phyloP scores from a whole-genome alignment of 2,113 vertebrate genomes.

The Nothoprocta pentlandii region DNA sequence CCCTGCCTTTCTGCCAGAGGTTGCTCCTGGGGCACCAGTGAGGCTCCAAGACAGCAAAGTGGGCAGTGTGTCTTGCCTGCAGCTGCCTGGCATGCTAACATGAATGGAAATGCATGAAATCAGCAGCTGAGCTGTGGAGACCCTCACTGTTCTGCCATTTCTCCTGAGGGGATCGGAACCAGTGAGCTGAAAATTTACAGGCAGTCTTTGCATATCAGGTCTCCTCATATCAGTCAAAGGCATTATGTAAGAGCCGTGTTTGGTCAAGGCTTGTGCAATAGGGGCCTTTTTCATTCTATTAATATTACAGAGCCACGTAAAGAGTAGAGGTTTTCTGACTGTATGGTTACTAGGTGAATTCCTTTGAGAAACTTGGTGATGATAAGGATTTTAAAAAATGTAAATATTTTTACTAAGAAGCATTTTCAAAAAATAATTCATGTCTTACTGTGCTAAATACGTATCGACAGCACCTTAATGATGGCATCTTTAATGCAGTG shows the following conservation, averaged over 20 bases:
- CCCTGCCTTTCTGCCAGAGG: too few relatives aligned
- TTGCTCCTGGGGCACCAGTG: too few relatives aligned
- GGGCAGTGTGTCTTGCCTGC: too few relatives aligned
- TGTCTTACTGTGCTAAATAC: neutral
- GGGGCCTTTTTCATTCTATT: accelerated
- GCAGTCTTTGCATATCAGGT: neutral
- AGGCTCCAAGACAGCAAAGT: too few relatives aligned
- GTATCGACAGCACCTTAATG: neutral
- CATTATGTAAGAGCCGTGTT: neutral
- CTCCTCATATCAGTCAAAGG: neutral
- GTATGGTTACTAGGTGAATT: neutral
- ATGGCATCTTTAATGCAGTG: neutral
- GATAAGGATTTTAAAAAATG: neutral
- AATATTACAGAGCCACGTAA: accelerated
- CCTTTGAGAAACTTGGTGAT: neutral
- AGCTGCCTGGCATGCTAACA: too few relatives aligned
- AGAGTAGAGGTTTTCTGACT: neutral
- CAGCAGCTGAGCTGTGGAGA: neutral
- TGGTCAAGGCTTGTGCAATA: neutral
- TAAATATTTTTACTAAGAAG: neutral
- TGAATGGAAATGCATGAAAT: too few relatives aligned
- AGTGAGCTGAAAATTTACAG: neutral
- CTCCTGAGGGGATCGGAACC: neutral
- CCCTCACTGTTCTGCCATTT: neutral
- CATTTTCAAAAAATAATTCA: accelerated